Conservation (phyloP, 2,113 vertebrate genomes). For the Cichladusa arquata region DNA sequence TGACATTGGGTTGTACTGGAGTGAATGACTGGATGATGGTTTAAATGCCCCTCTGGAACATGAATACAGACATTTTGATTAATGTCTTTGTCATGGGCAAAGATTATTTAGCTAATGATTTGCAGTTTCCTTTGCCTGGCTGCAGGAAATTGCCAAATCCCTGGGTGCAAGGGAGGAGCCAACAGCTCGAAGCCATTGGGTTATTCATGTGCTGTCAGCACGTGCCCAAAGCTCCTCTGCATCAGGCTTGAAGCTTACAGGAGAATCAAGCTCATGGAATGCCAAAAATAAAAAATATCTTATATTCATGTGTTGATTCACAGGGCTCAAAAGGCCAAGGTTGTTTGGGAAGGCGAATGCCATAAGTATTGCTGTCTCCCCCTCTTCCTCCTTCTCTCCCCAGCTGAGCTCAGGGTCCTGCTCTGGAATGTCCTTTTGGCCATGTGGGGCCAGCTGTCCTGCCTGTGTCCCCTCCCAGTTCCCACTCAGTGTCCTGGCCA, state of each 20-base stretch:
- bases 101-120: conserved; percentile 52
- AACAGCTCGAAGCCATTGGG: neutral
- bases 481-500: neutral
- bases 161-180: neutral
- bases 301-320: neutral
- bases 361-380: accelerated
- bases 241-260: neutral
- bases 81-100: conserved; percentile 55
- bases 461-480: neutral
- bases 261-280: neutral
- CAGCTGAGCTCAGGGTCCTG: accelerated
- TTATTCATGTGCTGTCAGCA: neutral
- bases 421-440: neutral
- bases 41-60: conserved; percentile 35
- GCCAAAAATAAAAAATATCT: neutral
- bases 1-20: neutral
- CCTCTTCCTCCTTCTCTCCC: neutral
- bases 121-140: conserved; percentile 6
- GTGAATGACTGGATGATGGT: neutral
- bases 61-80: neutral
- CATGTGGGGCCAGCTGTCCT: neutral
- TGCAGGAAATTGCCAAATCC: conserved; percentile 38
- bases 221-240: neutral
- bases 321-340: neutral
- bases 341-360: neutral